Evolutionary conservation across 53 echinoderm and acorn worm genomes (phyloP).

Genomic region (Temnopleurus reevesii): DNA sequence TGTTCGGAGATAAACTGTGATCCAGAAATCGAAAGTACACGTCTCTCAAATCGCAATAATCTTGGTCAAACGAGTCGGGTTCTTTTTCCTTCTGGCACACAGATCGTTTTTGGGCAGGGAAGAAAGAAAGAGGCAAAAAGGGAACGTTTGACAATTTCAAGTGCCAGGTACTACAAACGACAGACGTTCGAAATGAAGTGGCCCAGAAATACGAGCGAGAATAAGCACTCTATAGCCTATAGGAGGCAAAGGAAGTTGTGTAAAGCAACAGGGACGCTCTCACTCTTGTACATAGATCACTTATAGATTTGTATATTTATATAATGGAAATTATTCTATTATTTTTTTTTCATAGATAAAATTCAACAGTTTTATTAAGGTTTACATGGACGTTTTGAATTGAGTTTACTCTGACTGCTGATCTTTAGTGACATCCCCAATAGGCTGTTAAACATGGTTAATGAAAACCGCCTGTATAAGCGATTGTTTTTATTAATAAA

Average conservation of each 20-base stretch:
- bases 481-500: too few species aligned
- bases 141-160: conserved; percentile 49
- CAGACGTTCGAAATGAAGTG: conserved; percentile 47
- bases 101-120: conserved; percentile 8
- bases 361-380: too few species aligned
- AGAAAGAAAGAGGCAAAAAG: conserved; percentile 31
- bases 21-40: conserved; percentile 51
- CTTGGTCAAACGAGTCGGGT: conserved; percentile 55
- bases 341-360: too few species aligned
- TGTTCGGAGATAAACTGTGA: conserved; percentile 50
- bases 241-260: conserved; percentile 16
- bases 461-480: too few species aligned
- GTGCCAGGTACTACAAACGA: conserved; percentile 55
- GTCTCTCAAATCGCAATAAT: conserved; percentile 50
- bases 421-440: too few species aligned
- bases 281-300: not conserved
- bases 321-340: too few species aligned
- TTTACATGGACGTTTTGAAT: too few species aligned
- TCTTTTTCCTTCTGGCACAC: not conserved
- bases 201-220: conserved; percentile 40
- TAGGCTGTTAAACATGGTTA: too few species aligned
- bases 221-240: not conserved
- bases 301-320: too few species aligned
- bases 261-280: not conserved
- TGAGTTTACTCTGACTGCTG: too few species aligned